Percentiles rank a stretch among this genome's conserved stretches.
These are phyloP conservation scores for Alethe diademata DNA, from an alignment of 2,113 vertebrate genomes.

Conservation along the genomic window DNA sequence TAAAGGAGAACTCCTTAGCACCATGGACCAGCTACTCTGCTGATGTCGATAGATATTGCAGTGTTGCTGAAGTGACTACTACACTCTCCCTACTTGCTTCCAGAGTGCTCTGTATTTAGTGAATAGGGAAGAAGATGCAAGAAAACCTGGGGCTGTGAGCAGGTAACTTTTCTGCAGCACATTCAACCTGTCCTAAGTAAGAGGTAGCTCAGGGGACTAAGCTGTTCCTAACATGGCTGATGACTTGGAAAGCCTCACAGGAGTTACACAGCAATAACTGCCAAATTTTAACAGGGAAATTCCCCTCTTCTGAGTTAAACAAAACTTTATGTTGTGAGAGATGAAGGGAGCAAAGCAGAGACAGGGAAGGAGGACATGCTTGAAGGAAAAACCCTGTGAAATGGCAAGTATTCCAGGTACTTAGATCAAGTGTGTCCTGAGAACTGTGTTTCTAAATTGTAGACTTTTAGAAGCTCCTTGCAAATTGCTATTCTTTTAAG, in stretches of 20 bases:
- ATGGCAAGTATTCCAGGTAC: not conserved
- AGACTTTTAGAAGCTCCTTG: not conserved
- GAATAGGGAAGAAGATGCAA: not conserved
- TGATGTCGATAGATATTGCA: not conserved
- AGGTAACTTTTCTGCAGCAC: not conserved
- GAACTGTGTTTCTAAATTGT: not conserved
- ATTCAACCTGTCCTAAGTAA: not conserved
- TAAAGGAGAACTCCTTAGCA: not conserved
- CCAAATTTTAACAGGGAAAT: not conserved
- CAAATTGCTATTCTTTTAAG: not conserved
- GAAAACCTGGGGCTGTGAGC: not conserved
- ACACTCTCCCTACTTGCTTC: not conserved
- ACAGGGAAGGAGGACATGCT: not conserved
- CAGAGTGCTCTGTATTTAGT: not conserved
- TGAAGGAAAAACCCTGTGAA: not conserved
- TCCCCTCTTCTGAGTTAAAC: not conserved
- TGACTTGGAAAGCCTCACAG: not conserved
- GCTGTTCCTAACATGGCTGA: not conserved
- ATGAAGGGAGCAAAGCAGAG: not conserved
- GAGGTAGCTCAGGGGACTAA: not conserved
- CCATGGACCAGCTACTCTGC: not conserved
- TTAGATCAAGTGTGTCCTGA: not conserved
- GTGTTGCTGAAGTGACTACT: not conserved
- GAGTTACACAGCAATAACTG: not conserved
- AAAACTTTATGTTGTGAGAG: not conserved